A percentile compares a stretch with the other conserved stretches of the same genome.
Conservation (phyloP, 2,113 vertebrate species). For the Pelecanoides urinatrix region DNA sequence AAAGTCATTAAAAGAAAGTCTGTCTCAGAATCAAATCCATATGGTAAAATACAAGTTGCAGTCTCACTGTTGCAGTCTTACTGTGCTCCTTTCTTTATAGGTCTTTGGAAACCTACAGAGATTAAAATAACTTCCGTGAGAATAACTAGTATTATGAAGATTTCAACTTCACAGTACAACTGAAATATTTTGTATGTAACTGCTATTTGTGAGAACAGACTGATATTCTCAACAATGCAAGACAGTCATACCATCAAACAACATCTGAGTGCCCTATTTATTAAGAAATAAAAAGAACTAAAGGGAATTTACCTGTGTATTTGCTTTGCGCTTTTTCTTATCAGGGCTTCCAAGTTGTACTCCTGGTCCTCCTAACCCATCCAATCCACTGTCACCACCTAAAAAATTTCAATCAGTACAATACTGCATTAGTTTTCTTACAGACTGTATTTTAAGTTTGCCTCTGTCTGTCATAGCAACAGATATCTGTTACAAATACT, state of each 20-base stretch:
- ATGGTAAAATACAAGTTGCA: neutral
- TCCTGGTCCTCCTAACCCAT: constrained; percentile 80
- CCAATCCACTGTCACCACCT: constrained; percentile 84
- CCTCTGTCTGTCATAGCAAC: neutral
- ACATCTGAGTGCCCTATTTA: neutral
- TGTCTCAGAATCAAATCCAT: constrained; percentile 17
- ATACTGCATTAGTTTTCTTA: neutral
- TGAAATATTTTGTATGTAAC: neutral
- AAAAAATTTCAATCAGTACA: constrained; percentile 45
- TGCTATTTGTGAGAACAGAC: neutral
- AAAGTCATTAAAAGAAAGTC: neutral
- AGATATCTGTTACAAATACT: neutral
- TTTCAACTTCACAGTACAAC: neutral
- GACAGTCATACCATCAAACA: neutral
- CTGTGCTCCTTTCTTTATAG: neutral
- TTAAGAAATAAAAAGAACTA: neutral
- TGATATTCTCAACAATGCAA: neutral
- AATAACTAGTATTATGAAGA: neutral
- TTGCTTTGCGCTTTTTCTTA: constrained; percentile 85
- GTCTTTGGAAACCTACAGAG: neutral
- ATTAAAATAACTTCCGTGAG: neutral
- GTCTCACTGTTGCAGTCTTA: neutral
- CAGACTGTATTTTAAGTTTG: neutral
- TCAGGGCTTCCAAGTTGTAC: constrained; percentile 82
- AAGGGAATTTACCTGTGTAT: constrained; percentile 74